Conservation (phyloP, 2,113 vertebrate genomes). For the Grus americana region DNA sequence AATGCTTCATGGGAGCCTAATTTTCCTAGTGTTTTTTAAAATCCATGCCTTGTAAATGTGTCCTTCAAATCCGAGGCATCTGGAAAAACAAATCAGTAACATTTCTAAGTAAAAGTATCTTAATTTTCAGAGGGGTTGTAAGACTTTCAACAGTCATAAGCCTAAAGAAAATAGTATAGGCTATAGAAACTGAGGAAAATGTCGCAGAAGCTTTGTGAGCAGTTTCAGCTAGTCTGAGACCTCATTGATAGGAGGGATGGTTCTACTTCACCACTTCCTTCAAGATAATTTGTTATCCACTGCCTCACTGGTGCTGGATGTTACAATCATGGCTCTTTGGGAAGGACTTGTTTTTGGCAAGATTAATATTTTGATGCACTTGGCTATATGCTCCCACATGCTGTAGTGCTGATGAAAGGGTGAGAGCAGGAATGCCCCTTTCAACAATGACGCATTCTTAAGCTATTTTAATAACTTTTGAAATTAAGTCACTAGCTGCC, state of each 20-base stretch:
- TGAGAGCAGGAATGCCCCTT: not conserved
- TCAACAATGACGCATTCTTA: not conserved
- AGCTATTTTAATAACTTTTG: not conserved
- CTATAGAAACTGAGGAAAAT: not conserved
- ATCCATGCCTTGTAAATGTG: not conserved
- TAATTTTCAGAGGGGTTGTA: not conserved
- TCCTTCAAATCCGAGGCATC: not conserved
- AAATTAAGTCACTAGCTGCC: not conserved
- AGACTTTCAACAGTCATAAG: not conserved
- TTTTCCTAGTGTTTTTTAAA: not conserved
- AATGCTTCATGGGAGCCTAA: not conserved
- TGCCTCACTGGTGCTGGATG: not conserved
- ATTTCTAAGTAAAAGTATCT: not conserved
- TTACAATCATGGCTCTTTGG: not conserved
- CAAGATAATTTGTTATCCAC: not conserved
- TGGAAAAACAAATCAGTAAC: not conserved
- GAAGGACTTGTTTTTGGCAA: not conserved
- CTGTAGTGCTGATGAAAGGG: not conserved
- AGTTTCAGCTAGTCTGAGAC: not conserved
- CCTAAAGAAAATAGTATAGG: not conserved
- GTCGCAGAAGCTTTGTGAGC: not conserved
- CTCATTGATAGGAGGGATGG: not conserved
- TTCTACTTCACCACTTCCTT: not conserved
- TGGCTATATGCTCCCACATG: not conserved
- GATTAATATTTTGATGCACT: not conserved